phyloP scores from a whole-genome alignment of 23 tunicate genomes.

The Phallusia fumigata region DNA sequence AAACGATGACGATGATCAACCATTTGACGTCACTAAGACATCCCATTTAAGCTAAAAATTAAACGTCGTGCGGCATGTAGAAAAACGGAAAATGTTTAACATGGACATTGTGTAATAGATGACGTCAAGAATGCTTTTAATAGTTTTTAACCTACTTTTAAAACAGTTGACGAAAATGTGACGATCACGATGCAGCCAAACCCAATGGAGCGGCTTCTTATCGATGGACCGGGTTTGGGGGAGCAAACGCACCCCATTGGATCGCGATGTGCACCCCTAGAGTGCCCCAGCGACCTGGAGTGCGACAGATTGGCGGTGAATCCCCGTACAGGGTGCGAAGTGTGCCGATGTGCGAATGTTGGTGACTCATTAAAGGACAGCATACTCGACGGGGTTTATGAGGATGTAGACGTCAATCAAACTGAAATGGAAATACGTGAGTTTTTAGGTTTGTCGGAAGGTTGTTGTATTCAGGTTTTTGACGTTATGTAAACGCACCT shows the following conservation, averaged over 20 bases:
- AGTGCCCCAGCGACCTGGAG: background rate
- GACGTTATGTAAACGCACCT: too few relatives aligned
- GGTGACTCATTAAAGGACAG: background rate
- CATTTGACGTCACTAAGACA: too few relatives aligned
- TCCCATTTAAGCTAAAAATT: too few relatives aligned
- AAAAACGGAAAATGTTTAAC: too few relatives aligned
- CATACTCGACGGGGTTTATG: background rate
- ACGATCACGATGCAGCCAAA: background rate
- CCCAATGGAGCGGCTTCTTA: background rate
- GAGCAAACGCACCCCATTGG: background rate
- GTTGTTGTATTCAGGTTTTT: background rate
- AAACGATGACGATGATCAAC: background rate
- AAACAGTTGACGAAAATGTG: background rate
- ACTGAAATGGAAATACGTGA: background rate
- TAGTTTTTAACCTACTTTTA: too few relatives aligned
- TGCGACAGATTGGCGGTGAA: conserved; percentile 17
- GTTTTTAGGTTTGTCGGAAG: background rate
- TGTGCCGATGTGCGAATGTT: conserved; percentile 6
- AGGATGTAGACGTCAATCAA: background rate
- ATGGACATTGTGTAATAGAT: too few relatives aligned
- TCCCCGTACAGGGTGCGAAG: conserved; percentile 19
- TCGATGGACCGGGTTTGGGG: background rate
- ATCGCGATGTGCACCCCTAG: background rate
- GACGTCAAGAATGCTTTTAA: too few relatives aligned
- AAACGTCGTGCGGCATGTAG: too few relatives aligned